Base-by-base conservation (phyloP, 2,113 vertebrate species). In the Sylvia atricapilla region DNA sequence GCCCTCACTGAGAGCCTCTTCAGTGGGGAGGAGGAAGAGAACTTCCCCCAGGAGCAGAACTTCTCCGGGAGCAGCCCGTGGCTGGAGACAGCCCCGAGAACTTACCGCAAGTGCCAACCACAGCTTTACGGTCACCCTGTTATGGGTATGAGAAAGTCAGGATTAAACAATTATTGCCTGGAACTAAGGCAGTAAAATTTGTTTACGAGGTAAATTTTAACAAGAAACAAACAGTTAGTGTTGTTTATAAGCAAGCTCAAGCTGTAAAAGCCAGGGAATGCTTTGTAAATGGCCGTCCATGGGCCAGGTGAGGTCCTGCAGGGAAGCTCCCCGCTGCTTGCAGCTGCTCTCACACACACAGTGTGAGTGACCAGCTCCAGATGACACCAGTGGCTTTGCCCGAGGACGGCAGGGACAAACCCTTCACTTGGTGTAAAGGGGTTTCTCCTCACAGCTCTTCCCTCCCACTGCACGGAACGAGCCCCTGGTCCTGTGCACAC, bases 161-260 rank as follows among this genome's bases (percentile, higher is more conserved):
- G 93, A 97, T 96, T 96, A 96, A 97, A 96, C 69, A 91, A 95
- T 95, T 95, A 97, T 47, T 95, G 95, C 94, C 94, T 96, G 60
- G 13, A 90, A 92, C 84, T 96, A 91, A 47, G 53, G 9, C 58
- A 90, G 95, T 96, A 97, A 96, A 97, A 96, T 97, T 97, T 93
- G 97, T 97, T 97, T 97, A 97, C 72, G 94, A 95, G 97, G 96
- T 93, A 98, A 97, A 97, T 87, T 94, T 96, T 97, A 97, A 98
- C 96, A 97, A 97, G 97, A 97, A 97, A 93, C 95, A 96, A 98
- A 97, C 91, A 96, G 94, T n/a, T 58, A 84, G 90, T 79, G 81
- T 96, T 97, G 96, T 97, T 97, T 97, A 97, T 97, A 97, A 97
- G 97, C 95, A 96, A 97, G 94, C 33, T 46, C 37, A 5, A 88